Evolutionary conservation across 2,113 vertebrate genomes (phyloP).

Genomic region (Xyrauchen texanus): DNA sequence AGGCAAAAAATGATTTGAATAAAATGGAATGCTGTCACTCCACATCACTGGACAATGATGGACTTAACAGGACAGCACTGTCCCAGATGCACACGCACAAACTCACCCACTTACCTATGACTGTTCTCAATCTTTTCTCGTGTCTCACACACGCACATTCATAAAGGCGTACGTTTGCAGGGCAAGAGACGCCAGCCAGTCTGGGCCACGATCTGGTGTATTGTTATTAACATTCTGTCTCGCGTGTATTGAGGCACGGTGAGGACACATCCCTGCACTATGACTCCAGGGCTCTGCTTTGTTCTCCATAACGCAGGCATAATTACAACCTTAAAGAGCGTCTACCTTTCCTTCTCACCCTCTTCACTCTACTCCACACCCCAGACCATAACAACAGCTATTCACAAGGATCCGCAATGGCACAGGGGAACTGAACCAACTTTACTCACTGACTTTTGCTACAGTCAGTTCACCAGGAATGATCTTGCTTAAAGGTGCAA

Average conservation of each 20-base stretch:
- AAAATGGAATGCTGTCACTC: constrained; percentile 67
- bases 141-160: constrained; percentile 37
- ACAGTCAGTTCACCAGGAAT: too few species aligned
- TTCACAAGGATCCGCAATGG: constrained; percentile 41
- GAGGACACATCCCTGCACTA: constrained; percentile 71
- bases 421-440: background rate
- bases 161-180: constrained; percentile 37
- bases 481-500: too few species aligned
- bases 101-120: background rate
- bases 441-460: background rate
- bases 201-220: constrained; percentile 67
- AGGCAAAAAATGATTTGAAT: constrained; percentile 60
- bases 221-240: constrained; percentile 70
- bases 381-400: constrained; percentile 51
- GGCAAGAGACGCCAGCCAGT: constrained; percentile 74
- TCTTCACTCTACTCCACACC: constrained; percentile 55
- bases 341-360: constrained; percentile 64
- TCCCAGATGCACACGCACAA: constrained; percentile 52
- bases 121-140: constrained; percentile 14
- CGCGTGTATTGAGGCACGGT: constrained; percentile 67
- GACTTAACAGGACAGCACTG: constrained; percentile 47
- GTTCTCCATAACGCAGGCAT: constrained; percentile 72
- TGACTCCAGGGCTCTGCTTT: constrained; percentile 77
- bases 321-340: constrained; percentile 76
- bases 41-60: constrained; percentile 59